Conservation (phyloP, 2,888 invertebrate species). For the Chrysomela aeneicollis region DNA sequence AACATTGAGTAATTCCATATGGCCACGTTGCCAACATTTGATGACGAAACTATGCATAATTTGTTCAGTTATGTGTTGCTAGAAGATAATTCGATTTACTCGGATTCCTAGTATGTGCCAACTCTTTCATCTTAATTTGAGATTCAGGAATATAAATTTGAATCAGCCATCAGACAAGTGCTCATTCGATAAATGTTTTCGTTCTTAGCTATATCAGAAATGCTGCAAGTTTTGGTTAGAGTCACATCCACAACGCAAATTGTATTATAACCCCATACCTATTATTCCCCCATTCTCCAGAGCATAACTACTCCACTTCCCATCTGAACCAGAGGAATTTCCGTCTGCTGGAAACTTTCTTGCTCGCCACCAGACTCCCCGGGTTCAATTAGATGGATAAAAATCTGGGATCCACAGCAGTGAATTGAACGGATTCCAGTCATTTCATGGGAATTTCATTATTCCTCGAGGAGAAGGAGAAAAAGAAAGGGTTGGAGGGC, state of each 20-base stretch:
- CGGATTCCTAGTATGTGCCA: too few relatives aligned
- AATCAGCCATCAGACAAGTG: too few relatives aligned
- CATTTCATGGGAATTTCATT: constrained; percentile 50
- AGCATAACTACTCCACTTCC: background rate
- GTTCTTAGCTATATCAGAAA: too few relatives aligned
- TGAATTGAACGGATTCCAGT: constrained; percentile 47
- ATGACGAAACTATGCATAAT: too few relatives aligned
- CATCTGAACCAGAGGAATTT: constrained; percentile 10
- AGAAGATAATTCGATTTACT: too few relatives aligned
- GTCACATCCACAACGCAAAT: background rate
- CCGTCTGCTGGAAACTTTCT: constrained; percentile 8
- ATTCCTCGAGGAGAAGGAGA: constrained; percentile 40
- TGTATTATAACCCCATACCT: background rate
- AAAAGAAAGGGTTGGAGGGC: constrained; percentile 51
- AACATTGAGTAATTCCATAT: too few relatives aligned
- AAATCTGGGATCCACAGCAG: constrained; percentile 46
- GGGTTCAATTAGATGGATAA: constrained; percentile 39
- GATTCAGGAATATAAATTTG: too few relatives aligned
- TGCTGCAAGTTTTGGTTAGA: background rate
- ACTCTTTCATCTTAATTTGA: too few relatives aligned
- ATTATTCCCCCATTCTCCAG: background rate
- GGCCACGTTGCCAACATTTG: too few relatives aligned
- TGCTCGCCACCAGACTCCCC: constrained; percentile 9
- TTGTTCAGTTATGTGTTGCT: too few relatives aligned
- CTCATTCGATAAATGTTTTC: too few relatives aligned